phyloP scores from a whole-genome alignment of 2,888 invertebrate genomes.

The Acleris emargana region DNA sequence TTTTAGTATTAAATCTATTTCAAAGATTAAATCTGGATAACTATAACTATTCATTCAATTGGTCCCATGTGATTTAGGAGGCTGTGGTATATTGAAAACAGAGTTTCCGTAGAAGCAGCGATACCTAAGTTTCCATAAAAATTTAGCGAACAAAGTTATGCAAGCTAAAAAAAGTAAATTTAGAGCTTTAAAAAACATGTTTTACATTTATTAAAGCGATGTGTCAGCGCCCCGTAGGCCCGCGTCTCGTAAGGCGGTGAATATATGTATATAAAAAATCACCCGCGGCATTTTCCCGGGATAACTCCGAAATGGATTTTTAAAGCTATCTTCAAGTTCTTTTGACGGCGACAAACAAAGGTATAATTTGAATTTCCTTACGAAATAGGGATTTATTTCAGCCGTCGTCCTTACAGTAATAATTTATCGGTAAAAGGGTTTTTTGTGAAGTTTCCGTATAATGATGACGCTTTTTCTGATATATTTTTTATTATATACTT shows the following conservation, averaged over 20 bases:
- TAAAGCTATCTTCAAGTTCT: conserved; percentile 42
- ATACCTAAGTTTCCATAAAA: no score
- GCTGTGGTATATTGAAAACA: no score
- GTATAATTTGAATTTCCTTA: conserved; percentile 56
- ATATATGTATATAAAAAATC: conserved; percentile 41
- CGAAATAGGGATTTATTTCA: conserved; percentile 40
- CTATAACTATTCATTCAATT: no score
- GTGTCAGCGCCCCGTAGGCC: conserved; percentile 18
- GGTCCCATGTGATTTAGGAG: no score
- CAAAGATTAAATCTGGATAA: no score
- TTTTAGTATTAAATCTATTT: no score
- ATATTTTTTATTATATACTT: conserved; percentile 26
- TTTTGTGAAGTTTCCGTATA: conserved; percentile 46
- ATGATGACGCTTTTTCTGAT: conserved; percentile 33
- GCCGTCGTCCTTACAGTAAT: conserved; percentile 48
- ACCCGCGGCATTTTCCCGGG: conserved; percentile 31
- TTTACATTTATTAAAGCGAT: conserved; percentile 7
- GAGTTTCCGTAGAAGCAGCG: no score
- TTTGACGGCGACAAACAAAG: conserved; percentile 65
- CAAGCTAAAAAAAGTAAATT: background rate
- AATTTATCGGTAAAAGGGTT: conserved; percentile 52
- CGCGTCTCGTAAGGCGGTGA: conserved; percentile 31
- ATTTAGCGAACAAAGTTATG: no score
- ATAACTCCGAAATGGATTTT: conserved; percentile 40
- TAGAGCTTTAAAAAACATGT: background rate